Conservation (phyloP, 1,140 invertebrate genomes). For the Wasmannia auropunctata region DNA sequence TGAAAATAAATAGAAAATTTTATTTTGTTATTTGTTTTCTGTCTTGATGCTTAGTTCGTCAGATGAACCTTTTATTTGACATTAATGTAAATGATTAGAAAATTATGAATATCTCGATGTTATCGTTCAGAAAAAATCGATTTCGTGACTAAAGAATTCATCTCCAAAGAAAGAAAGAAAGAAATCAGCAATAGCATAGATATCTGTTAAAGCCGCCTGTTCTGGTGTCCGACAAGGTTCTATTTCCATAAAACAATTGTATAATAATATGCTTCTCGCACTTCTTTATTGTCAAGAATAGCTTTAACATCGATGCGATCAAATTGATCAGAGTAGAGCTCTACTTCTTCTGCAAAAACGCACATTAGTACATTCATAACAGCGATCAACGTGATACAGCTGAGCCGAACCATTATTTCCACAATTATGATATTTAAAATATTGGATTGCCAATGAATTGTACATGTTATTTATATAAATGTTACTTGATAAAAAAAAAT, state of each 20-base stretch:
- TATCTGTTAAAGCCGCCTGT: constrained; percentile 71
- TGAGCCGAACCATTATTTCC: not conserved
- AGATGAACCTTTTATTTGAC: not conserved
- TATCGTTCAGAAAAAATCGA: not conserved
- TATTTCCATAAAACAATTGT: constrained; percentile 81
- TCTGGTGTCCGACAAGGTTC: constrained; percentile 76
- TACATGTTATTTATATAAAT: not conserved
- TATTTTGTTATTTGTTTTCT: not conserved
- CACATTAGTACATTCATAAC: not conserved
- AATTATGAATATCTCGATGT: too few species aligned
- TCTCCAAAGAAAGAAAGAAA: not conserved
- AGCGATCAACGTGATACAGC: not conserved
- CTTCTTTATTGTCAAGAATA: constrained; percentile 7
- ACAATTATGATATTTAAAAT: not conserved
- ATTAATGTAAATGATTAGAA: not conserved
- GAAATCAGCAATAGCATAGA: not conserved
- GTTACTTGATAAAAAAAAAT: not conserved
- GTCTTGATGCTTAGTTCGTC: too few species aligned
- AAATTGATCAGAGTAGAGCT: constrained; percentile 22
- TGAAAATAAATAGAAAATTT: not conserved
- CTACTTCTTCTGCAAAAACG: constrained; percentile 26
- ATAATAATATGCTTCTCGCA: constrained; percentile 75
- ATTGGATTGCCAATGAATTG: not conserved
- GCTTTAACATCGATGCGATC: constrained; percentile 17
- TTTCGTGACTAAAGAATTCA: not conserved